These are phyloP conservation scores for Octodon degus DNA, from an alignment of 2,113 vertebrate genomes.

Conservation along the genomic window DNA sequence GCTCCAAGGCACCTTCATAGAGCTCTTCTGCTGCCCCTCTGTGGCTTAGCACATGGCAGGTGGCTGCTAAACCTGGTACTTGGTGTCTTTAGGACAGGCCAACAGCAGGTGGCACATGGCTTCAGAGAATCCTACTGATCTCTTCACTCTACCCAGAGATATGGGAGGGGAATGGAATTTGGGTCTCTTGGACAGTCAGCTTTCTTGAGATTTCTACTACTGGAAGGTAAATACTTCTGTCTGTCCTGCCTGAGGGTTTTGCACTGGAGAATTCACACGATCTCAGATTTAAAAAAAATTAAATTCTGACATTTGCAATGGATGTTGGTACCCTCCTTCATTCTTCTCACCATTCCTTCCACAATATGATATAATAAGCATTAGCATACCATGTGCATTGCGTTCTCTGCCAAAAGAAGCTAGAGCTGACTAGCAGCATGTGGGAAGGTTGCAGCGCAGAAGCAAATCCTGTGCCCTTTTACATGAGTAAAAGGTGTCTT, in stretches of 20 bases:
- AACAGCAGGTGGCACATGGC: background rate
- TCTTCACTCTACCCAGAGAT: background rate
- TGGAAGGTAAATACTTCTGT: background rate
- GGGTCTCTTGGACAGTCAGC: background rate
- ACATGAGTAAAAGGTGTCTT: background rate
- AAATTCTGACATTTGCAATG: background rate
- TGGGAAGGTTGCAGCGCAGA: background rate
- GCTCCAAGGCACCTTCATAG: background rate
- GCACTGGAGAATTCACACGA: background rate
- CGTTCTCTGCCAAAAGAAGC: background rate
- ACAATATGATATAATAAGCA: background rate
- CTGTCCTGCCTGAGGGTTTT: background rate
- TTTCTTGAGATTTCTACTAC: background rate
- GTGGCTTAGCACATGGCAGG: background rate
- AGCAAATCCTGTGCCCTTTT: background rate
- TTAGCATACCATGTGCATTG: constrained; percentile 19
- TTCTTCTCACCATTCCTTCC: background rate
- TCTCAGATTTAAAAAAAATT: background rate
- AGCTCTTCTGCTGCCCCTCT: background rate
- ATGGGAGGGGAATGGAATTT: background rate
- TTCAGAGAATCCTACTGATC: background rate
- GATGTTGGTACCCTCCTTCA: background rate
- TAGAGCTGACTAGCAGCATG: background rate
- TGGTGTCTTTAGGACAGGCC: background rate
- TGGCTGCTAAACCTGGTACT: too few relatives aligned